phyloP scores from a whole-genome alignment of 2,797 vertebrate species.

The Alosa sapidissima region DNA sequence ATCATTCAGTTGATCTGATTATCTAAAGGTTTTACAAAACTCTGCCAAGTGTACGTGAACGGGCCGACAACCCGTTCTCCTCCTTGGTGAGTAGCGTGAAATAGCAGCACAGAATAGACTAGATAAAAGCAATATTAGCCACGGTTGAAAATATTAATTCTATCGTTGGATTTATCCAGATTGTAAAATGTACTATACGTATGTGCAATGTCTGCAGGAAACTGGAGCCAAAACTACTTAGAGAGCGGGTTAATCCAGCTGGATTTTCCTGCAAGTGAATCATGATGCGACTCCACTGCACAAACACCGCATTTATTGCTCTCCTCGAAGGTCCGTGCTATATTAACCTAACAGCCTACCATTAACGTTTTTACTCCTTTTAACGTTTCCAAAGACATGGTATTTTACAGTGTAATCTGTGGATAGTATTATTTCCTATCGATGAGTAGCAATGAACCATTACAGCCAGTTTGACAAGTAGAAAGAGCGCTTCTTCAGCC shows the following conservation, averaged over 20 bases:
- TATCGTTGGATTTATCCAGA: neutral
- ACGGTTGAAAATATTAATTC: neutral
- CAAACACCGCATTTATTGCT: constrained; percentile 64
- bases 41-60: neutral
- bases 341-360: constrained; percentile 17
- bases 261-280: constrained; percentile 18
- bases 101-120: neutral
- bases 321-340: neutral
- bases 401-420: neutral
- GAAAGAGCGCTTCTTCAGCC: constrained; percentile 13
- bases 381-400: constrained; percentile 4
- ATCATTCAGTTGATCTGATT: neutral
- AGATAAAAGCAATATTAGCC: neutral
- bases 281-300: constrained; percentile 38
- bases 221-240: constrained; percentile 21
- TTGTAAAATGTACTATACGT: neutral
- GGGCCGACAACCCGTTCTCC: neutral
- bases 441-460: neutral
- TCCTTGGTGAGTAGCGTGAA: neutral
- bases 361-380: neutral
- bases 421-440: neutral
- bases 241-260: constrained; percentile 25
- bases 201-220: constrained; percentile 13
- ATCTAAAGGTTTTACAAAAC: neutral
- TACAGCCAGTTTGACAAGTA: neutral